Base-by-base conservation (phyloP, 2,888 invertebrate genomes). In the Meteorus colon region DNA sequence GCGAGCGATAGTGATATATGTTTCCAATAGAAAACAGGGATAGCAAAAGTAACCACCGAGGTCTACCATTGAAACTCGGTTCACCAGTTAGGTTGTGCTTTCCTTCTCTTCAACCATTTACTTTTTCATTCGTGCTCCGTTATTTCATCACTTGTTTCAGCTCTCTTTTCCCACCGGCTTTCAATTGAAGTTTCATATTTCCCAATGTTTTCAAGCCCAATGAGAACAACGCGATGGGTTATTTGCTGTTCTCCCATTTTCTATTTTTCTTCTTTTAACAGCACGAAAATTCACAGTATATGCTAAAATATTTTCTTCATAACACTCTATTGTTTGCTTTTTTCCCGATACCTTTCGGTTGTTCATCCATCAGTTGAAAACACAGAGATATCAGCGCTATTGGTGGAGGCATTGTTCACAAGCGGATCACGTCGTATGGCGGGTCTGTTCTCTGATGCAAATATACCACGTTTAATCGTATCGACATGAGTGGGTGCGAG, bases 401-500 rank as follows among this genome's bases (percentile, higher is more conserved):
- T 72, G 16, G 16, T 65, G 48, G 48, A 19, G 48, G 24, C 37
- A 76, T 73, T 76, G 76, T 19, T 45, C 60, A 45, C 37, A 24
- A n/a, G 45, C 45, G 51, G 63, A 72, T 72, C 19, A 65, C 34
- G 10, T n/a, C 12, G 24, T 31, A 45, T 45, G 55, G 29, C 5
- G 16, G n/a, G 70, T 31, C 63, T 55, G 63, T 63, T 72, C 55
- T 31, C 60, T 51, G 45, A 69, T 73, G 68, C 69, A 55, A 68
- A 63, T 62, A 55, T 51, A 76, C 63, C 51, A 68, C 55, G 51
- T 76, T 76, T 76, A 76, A 76, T 76, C 69, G 68, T 73, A 76
- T 76, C 68, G 63, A 68, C 68, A 73, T 73, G 73, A 45, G 67
- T 41, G 67, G 16, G 63, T 62, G 45, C 29, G 67, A 62, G 62